Evolutionary conservation across 1,140 invertebrate species (phyloP).

Genomic region (Drosophila sulfurigaster): DNA sequence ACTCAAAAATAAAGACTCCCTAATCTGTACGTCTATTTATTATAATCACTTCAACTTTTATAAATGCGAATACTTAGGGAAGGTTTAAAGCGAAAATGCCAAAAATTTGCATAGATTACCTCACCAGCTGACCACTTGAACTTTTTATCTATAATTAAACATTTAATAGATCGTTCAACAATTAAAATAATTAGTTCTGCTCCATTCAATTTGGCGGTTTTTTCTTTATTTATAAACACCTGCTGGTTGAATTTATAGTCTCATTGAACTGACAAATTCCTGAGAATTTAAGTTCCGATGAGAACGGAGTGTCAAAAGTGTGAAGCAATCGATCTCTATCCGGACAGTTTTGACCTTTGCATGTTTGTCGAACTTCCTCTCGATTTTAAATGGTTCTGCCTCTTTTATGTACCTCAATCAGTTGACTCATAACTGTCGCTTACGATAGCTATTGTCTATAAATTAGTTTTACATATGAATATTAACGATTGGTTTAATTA

Average conservation of each 20-base stretch:
- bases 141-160: constrained; percentile 4
- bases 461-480: constrained; percentile 22
- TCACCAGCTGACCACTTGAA: neutral
- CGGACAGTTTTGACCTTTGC: constrained; percentile 34
- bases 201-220: neutral
- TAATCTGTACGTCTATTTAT: neutral
- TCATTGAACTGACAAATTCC: constrained; percentile 23
- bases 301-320: constrained; percentile 10
- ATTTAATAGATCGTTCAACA: constrained; percentile 15
- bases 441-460: neutral
- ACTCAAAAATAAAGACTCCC: neutral
- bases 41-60: neutral
- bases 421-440: constrained; percentile 17
- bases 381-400: neutral
- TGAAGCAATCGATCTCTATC: constrained; percentile 27
- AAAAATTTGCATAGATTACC: constrained; percentile 6
- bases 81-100: neutral
- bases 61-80: neutral
- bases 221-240: constrained; percentile 17
- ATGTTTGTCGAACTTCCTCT: constrained; percentile 23
- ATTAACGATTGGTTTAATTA: constrained; percentile 21
- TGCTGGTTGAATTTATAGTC: constrained; percentile 29
- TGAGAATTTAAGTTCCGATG: constrained; percentile 26
- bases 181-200: constrained; percentile 9
- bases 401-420: constrained; percentile 2